These are phyloP conservation scores for Pyrocoelia pectoralis DNA, from an alignment of 2,888 invertebrate species.

Conservation along the genomic window DNA sequence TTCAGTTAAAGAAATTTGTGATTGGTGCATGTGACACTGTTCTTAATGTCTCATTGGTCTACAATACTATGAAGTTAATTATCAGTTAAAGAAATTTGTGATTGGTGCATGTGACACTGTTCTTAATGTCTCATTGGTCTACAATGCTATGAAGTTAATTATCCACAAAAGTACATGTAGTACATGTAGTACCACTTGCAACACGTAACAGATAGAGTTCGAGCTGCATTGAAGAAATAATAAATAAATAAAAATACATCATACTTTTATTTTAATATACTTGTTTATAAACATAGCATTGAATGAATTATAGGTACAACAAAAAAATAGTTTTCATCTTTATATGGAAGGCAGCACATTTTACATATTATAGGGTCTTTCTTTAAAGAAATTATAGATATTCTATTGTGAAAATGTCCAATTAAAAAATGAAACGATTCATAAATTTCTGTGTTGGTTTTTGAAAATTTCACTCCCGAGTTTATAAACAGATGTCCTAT, in stretches of 20 bases:
- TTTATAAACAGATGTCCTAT: constrained; percentile 7
- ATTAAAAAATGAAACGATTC: constrained; percentile 7
- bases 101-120: too few relatives aligned
- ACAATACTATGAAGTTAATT: too few relatives aligned
- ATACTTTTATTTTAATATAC: not conserved
- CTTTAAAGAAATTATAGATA: not conserved
- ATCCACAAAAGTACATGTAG: too few relatives aligned
- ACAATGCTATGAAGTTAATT: too few relatives aligned
- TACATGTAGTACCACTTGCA: not conserved
- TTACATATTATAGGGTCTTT: constrained; percentile 14
- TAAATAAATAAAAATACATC: not conserved
- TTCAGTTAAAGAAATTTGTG: too few relatives aligned
- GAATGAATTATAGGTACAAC: constrained; percentile 18
- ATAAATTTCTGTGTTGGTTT: not conserved
- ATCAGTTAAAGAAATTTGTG: too few relatives aligned
- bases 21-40: too few relatives aligned
- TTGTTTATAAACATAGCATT: not conserved
- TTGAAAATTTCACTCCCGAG: not conserved
- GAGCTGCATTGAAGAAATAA: not conserved
- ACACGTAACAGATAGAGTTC: not conserved
- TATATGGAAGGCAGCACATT: constrained; percentile 17
- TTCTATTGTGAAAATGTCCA: not conserved
- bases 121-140: too few relatives aligned
- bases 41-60: too few relatives aligned
- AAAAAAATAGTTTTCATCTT: constrained; percentile 6